Conservation (phyloP, 2,113 vertebrate species). For the Chamaetylas fuelleborni region DNA sequence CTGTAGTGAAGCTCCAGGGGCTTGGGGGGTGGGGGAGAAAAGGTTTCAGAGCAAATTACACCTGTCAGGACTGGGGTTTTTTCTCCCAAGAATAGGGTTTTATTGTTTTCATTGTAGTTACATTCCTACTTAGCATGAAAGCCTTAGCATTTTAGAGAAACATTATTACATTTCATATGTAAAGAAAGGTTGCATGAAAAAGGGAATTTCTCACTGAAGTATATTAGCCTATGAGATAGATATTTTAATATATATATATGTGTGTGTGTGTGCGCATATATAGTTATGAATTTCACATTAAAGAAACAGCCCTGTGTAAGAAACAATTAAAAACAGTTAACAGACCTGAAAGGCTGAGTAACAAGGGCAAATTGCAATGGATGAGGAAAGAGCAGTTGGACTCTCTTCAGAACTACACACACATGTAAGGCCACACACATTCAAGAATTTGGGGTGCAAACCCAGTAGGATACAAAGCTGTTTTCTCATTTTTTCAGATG, state of each 20-base stretch:
- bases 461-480: not conserved
- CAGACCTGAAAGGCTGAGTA: not conserved
- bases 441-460: not conserved
- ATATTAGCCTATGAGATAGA: not conserved
- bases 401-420: not conserved
- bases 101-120: not conserved
- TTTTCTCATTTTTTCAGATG: accelerated
- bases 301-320: not conserved
- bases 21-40: not conserved
- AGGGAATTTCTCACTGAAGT: not conserved
- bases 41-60: not conserved
- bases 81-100: not conserved
- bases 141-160: not conserved
- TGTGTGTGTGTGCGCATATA: not conserved
- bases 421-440: not conserved
- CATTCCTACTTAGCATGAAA: not conserved
- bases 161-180: not conserved
- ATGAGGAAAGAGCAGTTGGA: not conserved
- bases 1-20: not conserved
- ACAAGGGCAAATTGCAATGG: not conserved
- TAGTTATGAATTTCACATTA: not conserved
- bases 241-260: not conserved
- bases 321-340: not conserved
- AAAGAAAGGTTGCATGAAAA: not conserved
- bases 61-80: not conserved